These are phyloP conservation scores for Eustalomyia histrio DNA, from an alignment of 2,888 invertebrate genomes.

Conservation along the genomic window DNA sequence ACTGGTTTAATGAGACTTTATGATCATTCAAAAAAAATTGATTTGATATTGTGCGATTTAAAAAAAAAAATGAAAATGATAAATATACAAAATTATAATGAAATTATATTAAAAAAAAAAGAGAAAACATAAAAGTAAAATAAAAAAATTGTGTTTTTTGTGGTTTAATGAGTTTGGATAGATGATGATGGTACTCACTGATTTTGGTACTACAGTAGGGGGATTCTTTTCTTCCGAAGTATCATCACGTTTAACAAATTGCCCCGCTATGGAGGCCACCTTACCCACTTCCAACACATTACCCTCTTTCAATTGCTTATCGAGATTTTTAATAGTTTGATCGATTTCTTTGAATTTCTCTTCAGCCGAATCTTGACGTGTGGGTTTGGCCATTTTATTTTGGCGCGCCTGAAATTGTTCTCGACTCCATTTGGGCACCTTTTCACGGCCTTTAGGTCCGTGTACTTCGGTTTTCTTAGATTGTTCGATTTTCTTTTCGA, in stretches of 20 bases:
- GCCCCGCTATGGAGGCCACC: conserved; percentile 93
- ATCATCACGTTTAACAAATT: conserved; percentile 81
- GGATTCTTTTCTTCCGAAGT: conserved; percentile 77
- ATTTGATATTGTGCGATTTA: conserved; percentile 26
- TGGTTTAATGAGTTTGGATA: conserved; percentile 49
- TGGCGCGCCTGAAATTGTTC: conserved; percentile 87
- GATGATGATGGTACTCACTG: conserved; percentile 79
- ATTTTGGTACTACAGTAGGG: conserved; percentile 75
- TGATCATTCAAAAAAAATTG: conserved; percentile 11
- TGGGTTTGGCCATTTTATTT: conserved; percentile 85
- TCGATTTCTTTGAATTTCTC: conserved; percentile 87
- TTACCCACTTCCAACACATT: conserved; percentile 85
- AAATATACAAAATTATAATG: conserved; percentile 11
- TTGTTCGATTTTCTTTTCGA: conserved; percentile 91
- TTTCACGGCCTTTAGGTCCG: conserved; percentile 82
- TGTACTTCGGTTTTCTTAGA: conserved; percentile 79
- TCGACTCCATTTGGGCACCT: conserved; percentile 94
- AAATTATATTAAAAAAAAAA: conserved; percentile 20
- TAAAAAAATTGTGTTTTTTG: conserved; percentile 31
- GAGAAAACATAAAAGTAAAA: conserved; percentile 32
- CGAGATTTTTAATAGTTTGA: conserved; percentile 85
- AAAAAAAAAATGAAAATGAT: conserved; percentile 21
- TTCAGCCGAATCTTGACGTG: conserved; percentile 81
- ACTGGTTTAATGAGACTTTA: conserved; percentile 18
- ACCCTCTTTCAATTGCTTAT: conserved; percentile 89